Evolutionary conservation across 2,888 invertebrate species (phyloP).

Genomic region (Caenorhabditis sulstoni): DNA sequence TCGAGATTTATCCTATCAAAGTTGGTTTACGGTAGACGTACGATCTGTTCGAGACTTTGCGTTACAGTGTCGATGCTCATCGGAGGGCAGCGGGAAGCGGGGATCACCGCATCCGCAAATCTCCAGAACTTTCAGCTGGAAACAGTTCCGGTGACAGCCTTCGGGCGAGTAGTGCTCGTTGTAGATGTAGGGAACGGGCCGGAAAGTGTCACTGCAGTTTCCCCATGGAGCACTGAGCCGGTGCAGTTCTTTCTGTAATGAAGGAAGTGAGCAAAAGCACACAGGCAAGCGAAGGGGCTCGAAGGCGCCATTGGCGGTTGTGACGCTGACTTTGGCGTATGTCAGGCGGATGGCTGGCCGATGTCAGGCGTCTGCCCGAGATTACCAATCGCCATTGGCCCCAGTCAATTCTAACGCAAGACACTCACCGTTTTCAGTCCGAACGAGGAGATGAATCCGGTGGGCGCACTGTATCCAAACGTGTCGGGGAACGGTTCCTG

Average conservation of each 20-base stretch:
- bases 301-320: too few species aligned
- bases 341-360: too few species aligned
- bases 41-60: conserved; percentile 71
- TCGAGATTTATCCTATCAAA: too few species aligned
- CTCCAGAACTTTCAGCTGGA: conserved; percentile 76
- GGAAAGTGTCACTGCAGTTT: conserved; percentile 77
- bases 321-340: too few species aligned
- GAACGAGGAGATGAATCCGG: conserved; percentile 80
- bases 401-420: not conserved
- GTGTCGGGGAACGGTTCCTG: conserved; percentile 80
- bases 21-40: too few species aligned
- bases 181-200: conserved; percentile 80
- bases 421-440: conserved; percentile 80
- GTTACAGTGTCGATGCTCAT: conserved; percentile 72
- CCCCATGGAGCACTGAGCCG: conserved; percentile 80
- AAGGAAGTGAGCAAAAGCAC: too few species aligned
- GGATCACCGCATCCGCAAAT: conserved; percentile 80
- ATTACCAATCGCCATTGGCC: too few species aligned
- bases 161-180: conserved; percentile 80
- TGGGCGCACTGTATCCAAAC: conserved; percentile 80
- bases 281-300: too few species aligned
- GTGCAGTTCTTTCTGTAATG: conserved; percentile 77
- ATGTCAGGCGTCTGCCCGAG: too few species aligned
- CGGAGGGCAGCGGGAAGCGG: conserved; percentile 78
- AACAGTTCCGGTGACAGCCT: conserved; percentile 63